phyloP scores from a whole-genome alignment of 2,797 vertebrate species.

The Protosalanx chinensis region DNA sequence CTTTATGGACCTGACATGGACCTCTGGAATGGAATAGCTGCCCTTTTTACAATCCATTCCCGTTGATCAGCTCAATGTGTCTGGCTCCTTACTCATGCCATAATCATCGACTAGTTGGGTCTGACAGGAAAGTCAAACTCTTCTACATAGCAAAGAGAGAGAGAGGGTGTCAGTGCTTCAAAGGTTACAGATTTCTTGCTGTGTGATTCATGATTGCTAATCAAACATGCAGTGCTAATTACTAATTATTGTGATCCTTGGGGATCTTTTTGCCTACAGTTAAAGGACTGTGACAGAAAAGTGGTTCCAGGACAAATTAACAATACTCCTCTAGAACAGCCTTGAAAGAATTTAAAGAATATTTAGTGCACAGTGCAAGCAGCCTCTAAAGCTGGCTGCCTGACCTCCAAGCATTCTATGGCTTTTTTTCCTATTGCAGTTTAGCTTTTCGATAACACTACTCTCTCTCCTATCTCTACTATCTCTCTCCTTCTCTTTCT shows the following conservation, averaged over 20 bases:
- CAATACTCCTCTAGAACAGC: slow-evolving; percentile 19
- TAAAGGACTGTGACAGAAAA: slow-evolving; percentile 26
- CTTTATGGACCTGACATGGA: slow-evolving; percentile 37
- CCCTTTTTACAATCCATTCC: slow-evolving; percentile 59
- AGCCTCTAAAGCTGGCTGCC: neutral
- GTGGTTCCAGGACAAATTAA: slow-evolving; percentile 45
- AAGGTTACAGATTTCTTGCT: neutral
- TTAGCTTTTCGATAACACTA: slow-evolving; percentile 9
- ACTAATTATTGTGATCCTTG: slow-evolving; percentile 58
- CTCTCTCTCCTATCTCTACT: neutral
- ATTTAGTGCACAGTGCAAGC: too few species aligned
- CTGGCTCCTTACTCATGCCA: slow-evolving; percentile 44
- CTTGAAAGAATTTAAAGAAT: neutral
- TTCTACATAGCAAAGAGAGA: slow-evolving; percentile 3
- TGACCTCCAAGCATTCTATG: neutral
- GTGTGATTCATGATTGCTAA: slow-evolving; percentile 44
- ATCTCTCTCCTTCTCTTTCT: neutral
- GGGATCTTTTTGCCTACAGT: slow-evolving; percentile 38
- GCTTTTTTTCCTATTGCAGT: neutral
- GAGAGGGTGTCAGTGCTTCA: neutral
- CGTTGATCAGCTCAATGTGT: slow-evolving; percentile 55
- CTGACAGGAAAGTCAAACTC: slow-evolving; percentile 25
- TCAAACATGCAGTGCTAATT: slow-evolving; percentile 64
- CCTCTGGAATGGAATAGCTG: slow-evolving; percentile 50
- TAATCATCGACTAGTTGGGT: slow-evolving; percentile 36